These are phyloP conservation scores for Gila orcuttii DNA, from an alignment of 2,113 vertebrate genomes.

Conservation along the genomic window DNA sequence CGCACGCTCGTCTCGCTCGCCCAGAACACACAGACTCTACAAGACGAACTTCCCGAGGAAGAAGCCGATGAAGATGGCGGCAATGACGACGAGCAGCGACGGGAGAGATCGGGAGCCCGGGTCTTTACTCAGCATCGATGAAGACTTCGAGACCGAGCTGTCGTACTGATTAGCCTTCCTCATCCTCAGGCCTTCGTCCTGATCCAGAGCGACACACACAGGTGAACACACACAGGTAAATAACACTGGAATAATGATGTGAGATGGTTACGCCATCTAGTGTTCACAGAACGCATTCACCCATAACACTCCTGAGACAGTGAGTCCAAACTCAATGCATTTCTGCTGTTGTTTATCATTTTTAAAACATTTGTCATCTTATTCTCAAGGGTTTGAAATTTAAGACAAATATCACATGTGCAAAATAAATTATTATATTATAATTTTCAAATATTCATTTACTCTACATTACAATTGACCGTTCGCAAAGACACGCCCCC, in stretches of 20 bases:
- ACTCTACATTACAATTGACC: no score
- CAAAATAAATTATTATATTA: no score
- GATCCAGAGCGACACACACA: not conserved
- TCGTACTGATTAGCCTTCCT: constrained; percentile 83
- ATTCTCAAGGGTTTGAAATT: no score
- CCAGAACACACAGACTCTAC: constrained; percentile 67
- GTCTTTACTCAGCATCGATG: constrained; percentile 79
- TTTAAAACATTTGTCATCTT: no score
- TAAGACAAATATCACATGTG: no score
- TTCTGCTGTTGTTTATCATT: no score
- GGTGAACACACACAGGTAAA: no score
- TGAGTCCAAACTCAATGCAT: no score
- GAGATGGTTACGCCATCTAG: not conserved
- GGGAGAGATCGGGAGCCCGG: constrained; percentile 84
- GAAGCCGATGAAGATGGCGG: constrained; percentile 93
- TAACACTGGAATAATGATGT: no score
- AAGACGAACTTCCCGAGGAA: constrained; percentile 93
- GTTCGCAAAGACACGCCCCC: no score
- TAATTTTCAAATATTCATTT: no score
- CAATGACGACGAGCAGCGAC: constrained; percentile 89
- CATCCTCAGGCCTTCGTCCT: constrained; percentile 87
- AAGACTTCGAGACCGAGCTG: constrained; percentile 77
- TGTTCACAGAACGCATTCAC: not conserved
- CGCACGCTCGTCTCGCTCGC: constrained; percentile 71
- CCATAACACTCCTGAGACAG: no score